Conservation (phyloP, 2,113 vertebrate genomes). For the Vidua macroura region DNA sequence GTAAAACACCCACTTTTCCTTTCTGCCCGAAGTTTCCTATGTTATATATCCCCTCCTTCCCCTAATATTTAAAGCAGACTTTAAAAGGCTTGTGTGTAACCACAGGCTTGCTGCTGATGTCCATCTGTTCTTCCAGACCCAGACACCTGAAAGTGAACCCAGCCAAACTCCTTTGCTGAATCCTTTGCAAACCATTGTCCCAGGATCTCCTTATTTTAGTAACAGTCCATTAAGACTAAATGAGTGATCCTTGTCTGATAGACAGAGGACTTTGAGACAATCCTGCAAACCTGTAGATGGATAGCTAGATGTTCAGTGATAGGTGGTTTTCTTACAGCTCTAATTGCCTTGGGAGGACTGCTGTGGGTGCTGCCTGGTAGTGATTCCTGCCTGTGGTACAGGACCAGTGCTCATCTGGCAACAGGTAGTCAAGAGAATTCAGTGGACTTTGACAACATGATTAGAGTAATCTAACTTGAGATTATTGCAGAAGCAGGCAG, state of each 20-base stretch:
- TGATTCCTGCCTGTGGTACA: not conserved
- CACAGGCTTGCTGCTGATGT: not conserved
- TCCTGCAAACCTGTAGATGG: not conserved
- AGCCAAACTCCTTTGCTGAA: slow-evolving; percentile 4
- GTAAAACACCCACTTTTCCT: not conserved
- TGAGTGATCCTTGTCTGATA: not conserved
- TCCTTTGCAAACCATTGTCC: not conserved
- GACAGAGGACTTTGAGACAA: not conserved
- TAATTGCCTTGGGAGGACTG: not conserved
- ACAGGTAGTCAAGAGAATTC: not conserved
- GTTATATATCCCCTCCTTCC: not conserved
- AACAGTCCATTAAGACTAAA: slow-evolving; percentile 5
- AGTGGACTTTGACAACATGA: not conserved
- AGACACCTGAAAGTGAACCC: slow-evolving; percentile 33
- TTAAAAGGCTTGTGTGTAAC: not conserved
- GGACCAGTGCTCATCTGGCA: not conserved
- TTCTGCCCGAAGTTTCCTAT: not conserved
- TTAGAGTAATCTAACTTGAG: not conserved
- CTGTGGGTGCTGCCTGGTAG: not conserved
- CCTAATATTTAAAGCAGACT: not conserved
- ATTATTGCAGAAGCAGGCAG: not conserved
- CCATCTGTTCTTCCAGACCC: not conserved
- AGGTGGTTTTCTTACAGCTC: not conserved
- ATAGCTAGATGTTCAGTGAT: not conserved
- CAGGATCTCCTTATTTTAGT: not conserved